Conservation (phyloP, 2,888 invertebrate species). For the Apocheima hispidaria region DNA sequence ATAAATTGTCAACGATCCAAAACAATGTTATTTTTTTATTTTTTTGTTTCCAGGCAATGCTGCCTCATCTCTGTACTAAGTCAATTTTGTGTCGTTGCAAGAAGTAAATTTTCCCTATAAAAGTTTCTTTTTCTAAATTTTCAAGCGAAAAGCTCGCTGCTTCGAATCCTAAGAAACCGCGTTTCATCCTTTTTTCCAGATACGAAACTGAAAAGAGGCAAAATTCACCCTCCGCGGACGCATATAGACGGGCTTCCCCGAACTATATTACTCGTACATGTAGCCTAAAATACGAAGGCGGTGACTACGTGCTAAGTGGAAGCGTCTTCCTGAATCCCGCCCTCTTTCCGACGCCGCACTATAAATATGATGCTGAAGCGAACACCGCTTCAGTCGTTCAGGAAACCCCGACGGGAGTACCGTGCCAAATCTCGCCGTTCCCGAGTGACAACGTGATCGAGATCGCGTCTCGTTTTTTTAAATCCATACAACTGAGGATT, state of each 20-base stretch:
- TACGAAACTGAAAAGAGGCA: conserved; percentile 54
- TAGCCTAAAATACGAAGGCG: conserved; percentile 67
- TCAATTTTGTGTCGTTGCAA: background rate
- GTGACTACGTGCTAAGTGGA: conserved; percentile 78
- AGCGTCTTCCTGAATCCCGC: conserved; percentile 78
- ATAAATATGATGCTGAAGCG: conserved; percentile 80
- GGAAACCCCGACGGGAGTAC: conserved; percentile 72
- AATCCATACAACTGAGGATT: conserved; percentile 46
- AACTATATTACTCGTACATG: conserved; percentile 65
- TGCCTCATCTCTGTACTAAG: background rate
- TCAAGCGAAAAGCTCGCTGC: background rate
- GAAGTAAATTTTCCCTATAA: conserved; percentile 1
- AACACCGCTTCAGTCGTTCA: conserved; percentile 76
- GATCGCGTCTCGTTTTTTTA: conserved; percentile 51
- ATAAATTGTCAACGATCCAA: conserved; percentile 5
- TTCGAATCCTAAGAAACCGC: conserved; percentile 32
- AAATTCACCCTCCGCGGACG: conserved; percentile 50
- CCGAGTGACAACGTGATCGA: conserved; percentile 73
- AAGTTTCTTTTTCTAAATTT: conserved; percentile 10
- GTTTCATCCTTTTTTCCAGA: conserved; percentile 43
- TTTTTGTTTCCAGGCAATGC: background rate
- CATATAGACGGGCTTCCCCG: conserved; percentile 79
- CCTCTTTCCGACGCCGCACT: conserved; percentile 67
- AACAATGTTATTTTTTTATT: background rate
- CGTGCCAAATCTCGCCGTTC: conserved; percentile 72